Evolutionary conservation across 2,888 invertebrate species (phyloP).

Genomic region (Ennomos quercinarius): DNA sequence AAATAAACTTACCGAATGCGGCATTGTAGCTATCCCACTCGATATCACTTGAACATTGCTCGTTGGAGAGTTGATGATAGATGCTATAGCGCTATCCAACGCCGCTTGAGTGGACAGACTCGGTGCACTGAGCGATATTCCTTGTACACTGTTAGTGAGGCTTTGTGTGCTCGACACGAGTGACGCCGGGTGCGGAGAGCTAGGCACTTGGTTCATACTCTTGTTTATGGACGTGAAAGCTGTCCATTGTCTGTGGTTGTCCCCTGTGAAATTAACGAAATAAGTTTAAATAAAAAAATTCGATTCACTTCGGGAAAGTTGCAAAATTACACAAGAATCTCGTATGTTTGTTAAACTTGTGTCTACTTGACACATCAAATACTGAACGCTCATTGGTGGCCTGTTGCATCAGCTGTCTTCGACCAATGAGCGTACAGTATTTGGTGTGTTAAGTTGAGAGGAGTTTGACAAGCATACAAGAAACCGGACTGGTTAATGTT

Average conservation of each 20-base stretch:
- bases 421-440: too few species aligned
- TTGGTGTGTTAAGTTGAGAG: too few species aligned
- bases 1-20: conserved; percentile 40
- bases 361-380: too few species aligned
- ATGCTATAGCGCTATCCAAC: conserved; percentile 75
- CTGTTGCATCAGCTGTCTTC: too few species aligned
- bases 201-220: conserved; percentile 57
- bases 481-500: too few species aligned
- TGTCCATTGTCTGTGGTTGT: conserved; percentile 75
- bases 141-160: conserved; percentile 75
- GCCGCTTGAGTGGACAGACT: conserved; percentile 68
- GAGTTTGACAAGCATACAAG: too few species aligned
- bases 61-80: conserved; percentile 74
- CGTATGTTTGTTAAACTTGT: too few species aligned
- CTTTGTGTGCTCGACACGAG: conserved; percentile 62
- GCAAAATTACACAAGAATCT: too few species aligned
- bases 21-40: conserved; percentile 62
- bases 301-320: too few species aligned
- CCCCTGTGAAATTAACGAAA: conserved; percentile 52
- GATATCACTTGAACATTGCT: conserved; percentile 74
- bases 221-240: conserved; percentile 68
- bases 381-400: too few species aligned
- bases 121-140: conserved; percentile 70
- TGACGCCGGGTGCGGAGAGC: conserved; percentile 60
- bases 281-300: neutral